Conservation (phyloP, 2,797 vertebrate genomes). For the Yasuhikotakia modesta region DNA sequence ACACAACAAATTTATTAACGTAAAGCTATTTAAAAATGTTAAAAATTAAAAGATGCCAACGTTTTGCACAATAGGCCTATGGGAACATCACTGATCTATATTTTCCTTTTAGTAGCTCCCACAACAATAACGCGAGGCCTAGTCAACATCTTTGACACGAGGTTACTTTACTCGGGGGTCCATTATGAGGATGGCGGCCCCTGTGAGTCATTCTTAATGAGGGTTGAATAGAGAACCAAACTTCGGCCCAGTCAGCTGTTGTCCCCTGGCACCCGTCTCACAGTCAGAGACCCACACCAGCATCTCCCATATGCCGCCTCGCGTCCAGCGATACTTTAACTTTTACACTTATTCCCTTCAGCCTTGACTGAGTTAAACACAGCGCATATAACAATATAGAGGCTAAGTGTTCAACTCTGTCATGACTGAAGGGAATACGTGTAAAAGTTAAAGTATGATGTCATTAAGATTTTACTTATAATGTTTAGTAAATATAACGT, state of each 20-base stretch:
- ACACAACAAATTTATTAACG: no score
- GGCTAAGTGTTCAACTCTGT: conserved; percentile 74
- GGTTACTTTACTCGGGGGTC: not conserved
- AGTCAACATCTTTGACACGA: conserved; percentile 5
- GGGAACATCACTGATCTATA: not conserved
- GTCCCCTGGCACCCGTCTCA: conserved; percentile 74
- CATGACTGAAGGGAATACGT: conserved; percentile 38
- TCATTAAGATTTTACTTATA: no score
- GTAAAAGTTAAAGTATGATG: conserved; percentile 64
- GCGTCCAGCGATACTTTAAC: conserved; percentile 62
- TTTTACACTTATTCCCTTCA: conserved; percentile 51
- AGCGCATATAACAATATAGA: no score
- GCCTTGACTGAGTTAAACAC: conserved; percentile 69
- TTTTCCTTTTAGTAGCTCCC: not conserved
- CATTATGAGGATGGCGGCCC: conserved; percentile 46
- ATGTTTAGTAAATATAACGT: no score
- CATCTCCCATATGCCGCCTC: conserved; percentile 81
- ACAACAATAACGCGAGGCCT: not conserved
- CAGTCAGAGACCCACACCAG: conserved; percentile 62
- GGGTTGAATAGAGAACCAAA: conserved; percentile 55
- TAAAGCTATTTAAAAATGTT: no score
- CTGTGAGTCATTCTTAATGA: conserved; percentile 45
- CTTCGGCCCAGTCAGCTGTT: conserved; percentile 75
- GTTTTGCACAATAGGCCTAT: conserved; percentile 7
- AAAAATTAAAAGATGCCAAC: no score